A percentile compares a stretch with the other conserved stretches of the same genome.
Conservation (phyloP, 2,888 invertebrate genomes). For the Xestia rhomboidea region DNA sequence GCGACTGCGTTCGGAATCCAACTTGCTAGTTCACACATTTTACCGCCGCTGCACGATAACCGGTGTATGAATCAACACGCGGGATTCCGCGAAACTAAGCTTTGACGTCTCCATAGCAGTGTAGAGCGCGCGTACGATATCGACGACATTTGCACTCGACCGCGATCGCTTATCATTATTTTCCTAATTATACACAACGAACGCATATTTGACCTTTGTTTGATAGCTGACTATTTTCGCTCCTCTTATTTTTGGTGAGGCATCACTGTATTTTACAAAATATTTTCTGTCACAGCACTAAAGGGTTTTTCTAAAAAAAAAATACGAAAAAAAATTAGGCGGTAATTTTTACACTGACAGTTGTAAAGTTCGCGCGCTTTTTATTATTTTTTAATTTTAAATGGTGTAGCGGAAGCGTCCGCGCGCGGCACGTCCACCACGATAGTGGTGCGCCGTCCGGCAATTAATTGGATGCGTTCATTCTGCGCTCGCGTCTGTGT, state of each 20-base stretch:
- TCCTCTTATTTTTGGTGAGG: conserved; percentile 41
- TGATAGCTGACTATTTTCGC: conserved; percentile 67
- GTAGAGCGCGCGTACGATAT: conserved; percentile 71
- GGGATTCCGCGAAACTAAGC: conserved; percentile 86
- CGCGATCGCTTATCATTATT: conserved; percentile 86
- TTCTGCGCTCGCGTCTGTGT: conserved; percentile 83
- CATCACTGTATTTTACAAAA: conserved; percentile 37
- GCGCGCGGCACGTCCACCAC: conserved; percentile 84
- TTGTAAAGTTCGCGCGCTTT: conserved; percentile 79
- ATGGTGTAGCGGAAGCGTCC: conserved; percentile 84
- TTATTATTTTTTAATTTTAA: conserved; percentile 72
- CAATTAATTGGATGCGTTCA: conserved; percentile 88
- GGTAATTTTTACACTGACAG: conserved; percentile 60
- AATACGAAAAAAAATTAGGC: conserved; percentile 15
- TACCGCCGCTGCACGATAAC: conserved; percentile 84
- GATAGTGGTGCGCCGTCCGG: conserved; percentile 83
- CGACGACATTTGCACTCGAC: conserved; percentile 88
- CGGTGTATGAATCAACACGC: conserved; percentile 88
- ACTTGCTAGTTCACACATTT: conserved; percentile 87
- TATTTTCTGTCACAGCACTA: conserved; percentile 19
- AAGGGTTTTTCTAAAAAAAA: conserved; percentile 7
- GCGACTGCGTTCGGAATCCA: conserved; percentile 89
- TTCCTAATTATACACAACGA: conserved; percentile 80
- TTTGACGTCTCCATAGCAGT: conserved; percentile 76
- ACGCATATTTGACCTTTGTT: conserved; percentile 80